Evolutionary conservation across 2,888 invertebrate genomes (phyloP), one percentile per base, ranked within the genome.

Genomic region (Formica aserva): DNA sequence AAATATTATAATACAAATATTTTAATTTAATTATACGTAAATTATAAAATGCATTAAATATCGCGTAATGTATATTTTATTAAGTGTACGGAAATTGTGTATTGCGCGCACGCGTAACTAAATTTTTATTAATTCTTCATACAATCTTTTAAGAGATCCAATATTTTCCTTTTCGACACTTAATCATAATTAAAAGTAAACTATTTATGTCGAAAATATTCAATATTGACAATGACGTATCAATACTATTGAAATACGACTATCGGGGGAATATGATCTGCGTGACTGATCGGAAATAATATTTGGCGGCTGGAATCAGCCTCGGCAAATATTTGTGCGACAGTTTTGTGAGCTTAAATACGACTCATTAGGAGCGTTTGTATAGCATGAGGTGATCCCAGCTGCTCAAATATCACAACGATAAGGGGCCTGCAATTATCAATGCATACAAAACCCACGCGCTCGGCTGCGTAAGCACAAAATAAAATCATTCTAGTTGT

Each of bases 341-440:
- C 78, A 80, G 60, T 80, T 80, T 80, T 72, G 78, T 80, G 60
- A 71, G 72, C 60, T 80, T 80, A 80, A 80, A 80, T 80, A 80
- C 78, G 72, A 71, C 45, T 80, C 78, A 80, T 80, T 80, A 80
- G 26, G 78, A 80, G 78, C 72, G 78, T 80, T 80, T 80, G 45
- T 80, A 71, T 48, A 72, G 72, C 72, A 72, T 15, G 78, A 80
- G 72, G 72, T 72, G 45, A 80, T 71, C 26, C 72, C 78, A 80
- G 78, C 78, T 80, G 78, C 72, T 80, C 78, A 80, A 80, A 80
- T 80, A 80, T 72, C 72, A 80, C 35, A 60, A 71, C 60, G 78
- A 80, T 80, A 80, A 80, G 78, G 60, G 72, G 5, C 26, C 72
- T 80, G 26, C 72, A 80, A 80, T 80, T 80, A 80, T 80, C 72